These are phyloP conservation scores for Rattus norvegicus DNA, from an alignment of 2,113 vertebrate species.

Conservation along the genomic window GRCr8 NC_086031.1:71275001-71275500, in stretches of 20 bases:
- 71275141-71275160: too few relatives aligned
- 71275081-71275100: too few relatives aligned
- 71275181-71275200: neutral
- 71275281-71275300: neutral
- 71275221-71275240: neutral
- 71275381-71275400: neutral
- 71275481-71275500: neutral
- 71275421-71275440: neutral
- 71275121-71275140: too few relatives aligned
- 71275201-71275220: neutral
- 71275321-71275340: neutral
- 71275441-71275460: neutral
- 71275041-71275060: too few relatives aligned
- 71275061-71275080: too few relatives aligned
- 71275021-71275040: too few relatives aligned
- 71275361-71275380: neutral
- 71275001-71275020: too few relatives aligned
- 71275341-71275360: neutral
- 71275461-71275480: neutral
- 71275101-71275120: too few relatives aligned
- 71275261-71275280: neutral
- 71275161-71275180: too few relatives aligned
- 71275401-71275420: neutral
- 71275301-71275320: neutral
- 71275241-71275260: neutral